Conservation (phyloP, 2,797 vertebrate species). For the Chelon auratus region DNA sequence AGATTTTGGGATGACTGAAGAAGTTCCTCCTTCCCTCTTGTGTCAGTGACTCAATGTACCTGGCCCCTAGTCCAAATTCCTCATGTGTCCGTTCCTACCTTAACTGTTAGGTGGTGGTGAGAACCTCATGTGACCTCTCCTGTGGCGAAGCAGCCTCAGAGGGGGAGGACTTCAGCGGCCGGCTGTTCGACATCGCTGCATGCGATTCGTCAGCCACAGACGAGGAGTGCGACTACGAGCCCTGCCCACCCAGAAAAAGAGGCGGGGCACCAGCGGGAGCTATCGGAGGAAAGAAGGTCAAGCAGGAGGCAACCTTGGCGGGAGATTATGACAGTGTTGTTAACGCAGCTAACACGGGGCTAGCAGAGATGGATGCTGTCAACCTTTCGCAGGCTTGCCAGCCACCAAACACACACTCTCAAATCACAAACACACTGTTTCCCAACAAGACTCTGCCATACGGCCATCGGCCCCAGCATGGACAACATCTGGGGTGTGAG, state of each 20-base stretch:
- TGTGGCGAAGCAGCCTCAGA: slow-evolving; percentile 89
- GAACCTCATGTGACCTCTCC: slow-evolving; percentile 89
- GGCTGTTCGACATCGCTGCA: slow-evolving; percentile 87
- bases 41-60: too few species aligned
- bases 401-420: neutral
- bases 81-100: neutral
- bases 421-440: slow-evolving; percentile 6
- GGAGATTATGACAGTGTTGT: slow-evolving; percentile 86
- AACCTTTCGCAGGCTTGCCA: slow-evolving; percentile 40
- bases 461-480: neutral
- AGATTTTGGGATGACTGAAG: too few species aligned
- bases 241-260: slow-evolving; percentile 81
- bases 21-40: too few species aligned
- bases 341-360: slow-evolving; percentile 63
- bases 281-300: slow-evolving; percentile 87
- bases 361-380: slow-evolving; percentile 62
- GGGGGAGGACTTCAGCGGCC: slow-evolving; percentile 88
- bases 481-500: slow-evolving; percentile 9
- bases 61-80: neutral
- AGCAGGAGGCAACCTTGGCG: slow-evolving; percentile 84
- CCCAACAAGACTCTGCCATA: neutral
- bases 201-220: slow-evolving; percentile 91
- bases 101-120: slow-evolving; percentile 76
- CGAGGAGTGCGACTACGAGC: slow-evolving; percentile 89
- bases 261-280: slow-evolving; percentile 51